Percentiles rank a stretch among this genome's conserved stretches.
Conservation (phyloP, 2,888 invertebrate species). For the Podotricha telesiphe region DNA sequence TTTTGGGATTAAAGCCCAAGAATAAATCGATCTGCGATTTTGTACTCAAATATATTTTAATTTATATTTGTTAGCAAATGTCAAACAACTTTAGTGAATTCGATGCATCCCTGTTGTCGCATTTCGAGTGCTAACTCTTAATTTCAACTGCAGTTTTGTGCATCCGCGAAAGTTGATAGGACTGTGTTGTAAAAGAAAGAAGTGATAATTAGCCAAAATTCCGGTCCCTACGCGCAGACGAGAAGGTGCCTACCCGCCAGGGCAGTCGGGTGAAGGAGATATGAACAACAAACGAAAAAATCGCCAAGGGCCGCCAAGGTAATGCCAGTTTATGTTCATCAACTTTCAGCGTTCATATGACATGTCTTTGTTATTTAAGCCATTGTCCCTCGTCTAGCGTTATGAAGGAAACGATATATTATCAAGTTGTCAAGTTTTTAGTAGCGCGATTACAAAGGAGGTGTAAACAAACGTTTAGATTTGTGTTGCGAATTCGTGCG, state of each 20-base stretch:
- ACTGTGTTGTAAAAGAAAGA: slow-evolving; percentile 84
- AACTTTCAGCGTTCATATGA: slow-evolving; percentile 66
- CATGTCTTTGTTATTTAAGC: slow-evolving; percentile 79
- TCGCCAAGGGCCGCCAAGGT: slow-evolving; percentile 91
- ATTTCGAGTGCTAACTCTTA: slow-evolving; percentile 80
- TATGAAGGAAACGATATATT: slow-evolving; percentile 57
- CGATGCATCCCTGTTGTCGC: slow-evolving; percentile 79
- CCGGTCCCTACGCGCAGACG: slow-evolving; percentile 93
- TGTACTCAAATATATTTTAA: slow-evolving; percentile 81
- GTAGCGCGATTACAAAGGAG: slow-evolving; percentile 58
- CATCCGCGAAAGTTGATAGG: slow-evolving; percentile 85
- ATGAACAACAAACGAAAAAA: slow-evolving; percentile 94
- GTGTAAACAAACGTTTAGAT: slow-evolving; percentile 72
- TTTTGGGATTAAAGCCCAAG: slow-evolving; percentile 81
- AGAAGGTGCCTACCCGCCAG: slow-evolving; percentile 90
- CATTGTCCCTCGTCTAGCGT: slow-evolving; percentile 61
- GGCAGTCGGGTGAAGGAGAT: slow-evolving; percentile 85
- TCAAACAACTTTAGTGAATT: slow-evolving; percentile 77
- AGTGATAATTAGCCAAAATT: slow-evolving; percentile 88
- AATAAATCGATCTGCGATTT: slow-evolving; percentile 81
- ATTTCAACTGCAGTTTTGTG: slow-evolving; percentile 83
- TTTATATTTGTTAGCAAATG: slow-evolving; percentile 82
- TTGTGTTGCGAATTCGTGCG: slow-evolving; percentile 54
- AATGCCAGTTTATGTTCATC: slow-evolving; percentile 64
- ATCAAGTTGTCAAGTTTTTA: slow-evolving; percentile 68